phyloP scores from a whole-genome alignment of 2,797 vertebrate genomes.

The Natrix natrix region DNA sequence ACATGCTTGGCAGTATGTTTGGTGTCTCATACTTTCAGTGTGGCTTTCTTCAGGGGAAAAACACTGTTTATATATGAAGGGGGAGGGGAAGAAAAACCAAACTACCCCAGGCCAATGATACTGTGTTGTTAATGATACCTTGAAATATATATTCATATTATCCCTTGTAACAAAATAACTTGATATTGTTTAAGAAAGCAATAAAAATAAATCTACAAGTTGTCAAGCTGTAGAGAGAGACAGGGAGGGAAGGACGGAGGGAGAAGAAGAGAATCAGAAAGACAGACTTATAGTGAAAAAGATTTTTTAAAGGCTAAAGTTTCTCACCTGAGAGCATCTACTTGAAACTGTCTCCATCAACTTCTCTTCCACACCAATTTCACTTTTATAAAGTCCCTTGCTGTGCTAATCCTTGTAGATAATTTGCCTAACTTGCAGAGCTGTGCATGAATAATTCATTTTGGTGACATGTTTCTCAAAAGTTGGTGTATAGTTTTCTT shows the following conservation, averaged over 20 bases:
- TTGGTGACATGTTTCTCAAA: slow-evolving; percentile 66
- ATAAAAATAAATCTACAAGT: not conserved
- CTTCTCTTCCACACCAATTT: slow-evolving; percentile 66
- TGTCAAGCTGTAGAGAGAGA: not conserved
- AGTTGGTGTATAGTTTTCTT: slow-evolving; percentile 59
- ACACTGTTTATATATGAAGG: not conserved
- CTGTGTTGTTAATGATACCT: slow-evolving; percentile 1
- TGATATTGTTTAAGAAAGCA: not conserved
- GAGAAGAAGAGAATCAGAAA: not conserved
- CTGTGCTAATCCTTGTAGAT: slow-evolving; percentile 72
- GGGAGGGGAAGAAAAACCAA: not conserved
- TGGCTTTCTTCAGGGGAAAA: not conserved
- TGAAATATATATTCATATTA: slow-evolving; percentile 20
- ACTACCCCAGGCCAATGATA: not conserved
- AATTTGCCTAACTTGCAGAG: slow-evolving; percentile 68
- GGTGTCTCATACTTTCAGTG: not conserved
- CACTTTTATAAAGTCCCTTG: slow-evolving; percentile 68
- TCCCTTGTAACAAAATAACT: not conserved
- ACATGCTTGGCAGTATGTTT: not conserved
- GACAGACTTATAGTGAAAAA: slow-evolving; percentile 31
- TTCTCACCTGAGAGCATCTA: slow-evolving; percentile 58
- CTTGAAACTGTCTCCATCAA: slow-evolving; percentile 65
- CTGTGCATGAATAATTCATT: slow-evolving; percentile 75
- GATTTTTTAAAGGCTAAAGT: slow-evolving; percentile 57
- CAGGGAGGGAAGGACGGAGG: not conserved